A percentile compares a stretch with the other conserved stretches of the same genome.
These are phyloP conservation scores for Paratrypauchen microcephalus DNA, from an alignment of 2,797 vertebrate species.

Conservation along the genomic window DNA sequence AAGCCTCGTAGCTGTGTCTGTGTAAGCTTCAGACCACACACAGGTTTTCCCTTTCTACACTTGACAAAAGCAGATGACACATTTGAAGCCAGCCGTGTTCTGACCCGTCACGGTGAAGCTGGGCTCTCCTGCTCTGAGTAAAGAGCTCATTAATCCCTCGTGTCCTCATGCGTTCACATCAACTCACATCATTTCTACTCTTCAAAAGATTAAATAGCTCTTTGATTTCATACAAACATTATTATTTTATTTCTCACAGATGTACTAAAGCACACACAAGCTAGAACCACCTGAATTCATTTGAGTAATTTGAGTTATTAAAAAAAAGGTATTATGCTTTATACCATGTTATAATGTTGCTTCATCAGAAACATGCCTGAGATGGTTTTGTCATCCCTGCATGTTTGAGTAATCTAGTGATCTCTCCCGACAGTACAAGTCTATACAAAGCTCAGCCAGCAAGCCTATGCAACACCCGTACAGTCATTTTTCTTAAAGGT, in stretches of 20 bases:
- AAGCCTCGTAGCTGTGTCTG: slow-evolving; percentile 3
- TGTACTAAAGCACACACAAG: not conserved
- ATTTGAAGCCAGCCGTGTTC: slow-evolving; percentile 55
- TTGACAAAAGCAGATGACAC: slow-evolving; percentile 59
- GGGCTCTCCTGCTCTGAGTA: slow-evolving; percentile 55
- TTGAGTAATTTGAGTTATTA: no score
- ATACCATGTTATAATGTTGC: no score
- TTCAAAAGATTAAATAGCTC: slow-evolving; percentile 10
- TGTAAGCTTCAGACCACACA: slow-evolving; percentile 42
- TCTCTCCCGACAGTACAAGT: no score
- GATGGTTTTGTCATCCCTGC: no score
- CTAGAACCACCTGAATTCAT: no score
- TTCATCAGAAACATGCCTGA: no score
- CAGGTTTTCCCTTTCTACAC: slow-evolving; percentile 19
- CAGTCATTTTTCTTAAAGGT: no score
- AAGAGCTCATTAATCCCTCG: slow-evolving; percentile 62
- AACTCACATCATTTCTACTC: slow-evolving; percentile 21
- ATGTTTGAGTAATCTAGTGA: no score
- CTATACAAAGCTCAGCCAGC: no score
- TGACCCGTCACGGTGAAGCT: slow-evolving; percentile 55
- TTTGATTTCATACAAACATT: slow-evolving; percentile 4
- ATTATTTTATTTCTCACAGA: slow-evolving; percentile 18
- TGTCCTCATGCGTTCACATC: slow-evolving; percentile 22
- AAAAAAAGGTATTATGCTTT: no score
- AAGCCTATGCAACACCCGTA: no score